Evolutionary conservation across 2,797 vertebrate genomes (phyloP), one percentile per base, ranked within the genome.

Genomic region (Florisuga fusca): DNA sequence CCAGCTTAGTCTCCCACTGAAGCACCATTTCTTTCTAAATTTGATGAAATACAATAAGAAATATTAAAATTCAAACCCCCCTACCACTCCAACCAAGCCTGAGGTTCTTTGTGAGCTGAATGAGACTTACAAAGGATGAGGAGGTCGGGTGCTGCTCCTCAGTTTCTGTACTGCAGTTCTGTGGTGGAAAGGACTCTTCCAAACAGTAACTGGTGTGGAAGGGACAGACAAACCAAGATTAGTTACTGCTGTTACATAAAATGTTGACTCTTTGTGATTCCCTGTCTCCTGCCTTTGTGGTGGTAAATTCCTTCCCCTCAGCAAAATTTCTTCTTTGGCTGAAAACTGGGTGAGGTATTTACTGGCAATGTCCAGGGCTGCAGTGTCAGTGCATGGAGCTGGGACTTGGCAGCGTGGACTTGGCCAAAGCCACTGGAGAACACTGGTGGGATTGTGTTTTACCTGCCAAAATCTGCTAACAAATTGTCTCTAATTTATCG

Each of bases 381-480:
- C 48, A 27, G 34, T 3, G 2, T 6, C 15, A 10, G 34, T 4
- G 20, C 15, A 0, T 12, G 18, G 53, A 55, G 54, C 16, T 66
- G 91, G 31, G 73, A 15, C 51, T 36, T 23, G 43, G 69, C 27
- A 43, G 12, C 1, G 5, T 15, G 36, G 38, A 21, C 45, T 21
- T 69, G 15, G 53, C 45, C 54, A 58, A 38, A 75, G 76, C 48
- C 12, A 5, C 50, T 25, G 45, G 38, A 50, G 64, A 50, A 20
- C 2, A 1, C 12, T 48, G 0, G 0, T 13, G 41, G 43, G 53
- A 7, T 29, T 2, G 1, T 7, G 23, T 41, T 46, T 61, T 15
- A 57, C 6, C 26, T 8, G 67, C 10, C 41, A n/a, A 6, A 1
- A 31, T 43, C 16, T 46, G 16, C 57, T 69, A 66, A 20, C n/a